These are phyloP conservation scores for Pituophis catenifer DNA, from an alignment of 2,113 vertebrate species.

Conservation along the genomic window DNA sequence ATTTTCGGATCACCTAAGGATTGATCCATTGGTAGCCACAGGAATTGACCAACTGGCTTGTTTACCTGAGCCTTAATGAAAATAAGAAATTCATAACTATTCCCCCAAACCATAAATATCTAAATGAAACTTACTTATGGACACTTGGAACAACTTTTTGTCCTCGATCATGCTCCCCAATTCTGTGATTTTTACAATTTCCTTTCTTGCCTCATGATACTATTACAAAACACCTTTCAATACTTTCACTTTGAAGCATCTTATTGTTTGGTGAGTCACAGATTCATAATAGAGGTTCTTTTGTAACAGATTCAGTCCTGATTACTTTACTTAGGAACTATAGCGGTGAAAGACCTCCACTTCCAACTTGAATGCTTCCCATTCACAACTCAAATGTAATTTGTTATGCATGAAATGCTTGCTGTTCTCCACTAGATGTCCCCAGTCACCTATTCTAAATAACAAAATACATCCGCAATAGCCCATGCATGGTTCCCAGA, in stretches of 20 bases:
- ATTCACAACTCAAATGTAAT: background rate
- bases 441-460: background rate
- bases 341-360: too few species aligned
- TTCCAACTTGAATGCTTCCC: background rate
- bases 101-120: background rate
- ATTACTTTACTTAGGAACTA: background rate
- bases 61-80: background rate
- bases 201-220: background rate
- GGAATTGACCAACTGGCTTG: background rate
- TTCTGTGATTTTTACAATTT: background rate
- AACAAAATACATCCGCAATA: background rate
- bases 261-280: background rate
- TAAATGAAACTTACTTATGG: background rate
- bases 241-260: background rate
- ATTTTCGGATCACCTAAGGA: background rate
- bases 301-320: background rate
- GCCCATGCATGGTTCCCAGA: background rate
- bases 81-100: background rate
- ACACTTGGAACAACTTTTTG: background rate
- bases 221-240: background rate
- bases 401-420: accelerated
- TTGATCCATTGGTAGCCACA: background rate
- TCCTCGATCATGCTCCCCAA: background rate
- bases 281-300: background rate
- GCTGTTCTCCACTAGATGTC: background rate